phyloP scores from a whole-genome alignment of 1,140 invertebrate genomes.

The Drosophila kanapiae region DNA sequence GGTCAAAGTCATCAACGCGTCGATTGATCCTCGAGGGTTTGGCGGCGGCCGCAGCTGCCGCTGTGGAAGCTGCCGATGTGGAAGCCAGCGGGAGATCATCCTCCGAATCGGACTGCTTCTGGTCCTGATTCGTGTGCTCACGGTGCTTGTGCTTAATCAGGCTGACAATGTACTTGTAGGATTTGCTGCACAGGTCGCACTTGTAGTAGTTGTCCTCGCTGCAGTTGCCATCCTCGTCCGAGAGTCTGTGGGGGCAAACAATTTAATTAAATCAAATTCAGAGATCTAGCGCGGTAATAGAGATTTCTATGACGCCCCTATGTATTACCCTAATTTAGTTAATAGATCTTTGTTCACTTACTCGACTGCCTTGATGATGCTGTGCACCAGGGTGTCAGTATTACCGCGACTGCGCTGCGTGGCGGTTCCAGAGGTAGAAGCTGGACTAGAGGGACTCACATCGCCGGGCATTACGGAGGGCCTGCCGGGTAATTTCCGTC shows the following conservation, averaged over 20 bases:
- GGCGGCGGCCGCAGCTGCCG: neutral
- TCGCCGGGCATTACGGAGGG: conserved; percentile 8
- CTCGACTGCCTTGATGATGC: conserved; percentile 58
- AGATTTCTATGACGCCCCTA: conserved; percentile 8
- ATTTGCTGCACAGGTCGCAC: conserved; percentile 64
- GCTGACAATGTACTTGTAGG: conserved; percentile 69
- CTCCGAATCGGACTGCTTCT: conserved; percentile 30
- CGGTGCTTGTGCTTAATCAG: conserved; percentile 71
- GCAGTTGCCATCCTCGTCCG: conserved; percentile 58
- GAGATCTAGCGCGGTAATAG: neutral
- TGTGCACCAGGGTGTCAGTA: conserved; percentile 61
- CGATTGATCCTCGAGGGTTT: conserved; percentile 64
- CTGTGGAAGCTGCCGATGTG: conserved; percentile 26
- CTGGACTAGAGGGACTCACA: conserved; percentile 13
- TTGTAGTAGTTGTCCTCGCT: conserved; percentile 65
- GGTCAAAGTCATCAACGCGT: conserved; percentile 60
- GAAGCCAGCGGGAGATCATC: conserved; percentile 37
- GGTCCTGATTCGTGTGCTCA: conserved; percentile 37
- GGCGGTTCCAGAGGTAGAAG: conserved; percentile 3
- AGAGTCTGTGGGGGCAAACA: conserved; percentile 25
- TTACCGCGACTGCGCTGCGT: conserved; percentile 12
- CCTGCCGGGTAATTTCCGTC: conserved; percentile 19
- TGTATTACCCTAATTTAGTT: neutral
- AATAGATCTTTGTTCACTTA: conserved; percentile 30
- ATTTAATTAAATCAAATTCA: neutral